A percentile compares a stretch with the other conserved stretches of the same genome.
Evolutionary conservation across 2,113 vertebrate species (phyloP).

Genomic region (Ariopsis seemanni): DNA sequence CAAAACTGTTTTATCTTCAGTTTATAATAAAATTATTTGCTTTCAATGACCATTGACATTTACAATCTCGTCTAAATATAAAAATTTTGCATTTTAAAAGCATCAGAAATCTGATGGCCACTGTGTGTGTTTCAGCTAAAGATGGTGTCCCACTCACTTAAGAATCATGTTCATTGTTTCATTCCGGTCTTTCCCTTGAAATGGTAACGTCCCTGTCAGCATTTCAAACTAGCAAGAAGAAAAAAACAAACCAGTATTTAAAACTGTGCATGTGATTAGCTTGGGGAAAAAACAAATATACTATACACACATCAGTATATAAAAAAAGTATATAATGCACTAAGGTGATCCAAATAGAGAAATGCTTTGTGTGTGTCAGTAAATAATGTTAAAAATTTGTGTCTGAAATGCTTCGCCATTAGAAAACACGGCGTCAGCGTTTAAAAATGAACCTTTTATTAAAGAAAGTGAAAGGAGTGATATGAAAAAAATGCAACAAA

Average conservation of each 20-base stretch:
- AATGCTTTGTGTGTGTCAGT: neutral
- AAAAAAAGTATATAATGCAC: neutral
- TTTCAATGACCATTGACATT: neutral
- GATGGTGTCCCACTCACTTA: constrained; percentile 81
- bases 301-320: neutral
- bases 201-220: constrained; percentile 94
- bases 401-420: neutral
- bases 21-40: neutral
- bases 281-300: neutral
- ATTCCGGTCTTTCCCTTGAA: constrained; percentile 97
- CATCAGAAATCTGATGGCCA: neutral
- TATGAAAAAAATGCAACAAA: neutral
- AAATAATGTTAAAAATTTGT: neutral
- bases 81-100: neutral
- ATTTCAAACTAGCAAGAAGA: constrained; percentile 85
- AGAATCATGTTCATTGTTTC: constrained; percentile 99
- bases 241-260: neutral
- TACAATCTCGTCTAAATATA: neutral
- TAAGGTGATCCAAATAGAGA: neutral
- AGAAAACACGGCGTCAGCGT: neutral
- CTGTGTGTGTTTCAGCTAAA: neutral
- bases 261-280: neutral
- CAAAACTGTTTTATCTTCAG: neutral
- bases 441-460: neutral
- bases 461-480: neutral